A percentile compares a stretch with the other conserved stretches of the same genome.
Evolutionary conservation across 2,888 invertebrate species (phyloP).

Genomic region (Pterobdella sp.): DNA sequence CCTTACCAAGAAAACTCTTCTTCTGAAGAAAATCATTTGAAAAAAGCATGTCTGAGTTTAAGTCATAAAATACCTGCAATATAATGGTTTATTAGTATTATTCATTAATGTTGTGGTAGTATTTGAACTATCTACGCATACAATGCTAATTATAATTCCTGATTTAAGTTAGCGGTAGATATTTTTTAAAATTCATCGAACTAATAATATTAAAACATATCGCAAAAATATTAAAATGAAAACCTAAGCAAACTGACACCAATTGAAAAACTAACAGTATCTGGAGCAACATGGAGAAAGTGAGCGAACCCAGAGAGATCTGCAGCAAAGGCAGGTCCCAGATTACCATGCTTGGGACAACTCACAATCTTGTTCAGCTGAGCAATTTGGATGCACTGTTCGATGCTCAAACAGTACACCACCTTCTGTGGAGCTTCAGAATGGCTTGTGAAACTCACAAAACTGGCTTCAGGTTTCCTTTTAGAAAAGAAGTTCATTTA

Average conservation of each 20-base stretch:
- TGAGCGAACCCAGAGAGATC: slow-evolving; percentile 40
- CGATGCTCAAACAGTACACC: slow-evolving; percentile 59
- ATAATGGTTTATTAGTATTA: slow-evolving; percentile 16
- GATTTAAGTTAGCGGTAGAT: too few species aligned
- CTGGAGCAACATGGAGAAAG: slow-evolving; percentile 78
- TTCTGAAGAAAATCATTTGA: slow-evolving; percentile 68
- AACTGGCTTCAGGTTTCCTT: background rate
- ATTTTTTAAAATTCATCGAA: too few species aligned
- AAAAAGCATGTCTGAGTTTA: slow-evolving; percentile 72
- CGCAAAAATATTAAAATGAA: too few species aligned
- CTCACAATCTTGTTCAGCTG: slow-evolving; percentile 65
- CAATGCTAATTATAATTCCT: too few species aligned
- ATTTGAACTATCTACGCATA: too few species aligned
- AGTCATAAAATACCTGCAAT: slow-evolving; percentile 70
- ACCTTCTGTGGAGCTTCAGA: slow-evolving; percentile 14
- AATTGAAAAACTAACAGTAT: slow-evolving; percentile 72
- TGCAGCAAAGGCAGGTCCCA: slow-evolving; percentile 52
- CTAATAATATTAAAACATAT: too few species aligned
- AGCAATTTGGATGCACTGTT: slow-evolving; percentile 85
- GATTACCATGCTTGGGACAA: slow-evolving; percentile 73
- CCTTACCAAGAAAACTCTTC: slow-evolving; percentile 69
- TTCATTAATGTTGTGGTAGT: too few species aligned
- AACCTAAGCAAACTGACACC: too few species aligned
- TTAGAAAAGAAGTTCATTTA: too few species aligned
- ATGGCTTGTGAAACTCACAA: slow-evolving; percentile 15